Evolutionary conservation across 2,113 vertebrate species (phyloP), one percentile per base, ranked within the genome.

Genomic region (Silurus glanis): DNA sequence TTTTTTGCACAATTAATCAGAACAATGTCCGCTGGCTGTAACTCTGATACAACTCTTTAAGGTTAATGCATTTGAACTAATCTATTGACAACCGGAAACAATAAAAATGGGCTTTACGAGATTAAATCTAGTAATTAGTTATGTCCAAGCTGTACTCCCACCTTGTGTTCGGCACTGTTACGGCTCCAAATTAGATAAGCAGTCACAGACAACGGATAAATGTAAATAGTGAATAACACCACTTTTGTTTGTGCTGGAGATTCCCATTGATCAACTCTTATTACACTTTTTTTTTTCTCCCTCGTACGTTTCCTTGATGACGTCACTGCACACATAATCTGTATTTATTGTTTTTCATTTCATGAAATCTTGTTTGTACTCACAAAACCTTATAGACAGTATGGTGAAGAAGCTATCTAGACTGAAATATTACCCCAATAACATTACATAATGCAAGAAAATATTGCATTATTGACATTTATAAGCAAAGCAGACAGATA

Each of bases 1-100:
- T 13, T 78, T 74, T 85, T 25, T 80, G 82, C 87, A 88, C 90
- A 90, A 88, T 86, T 64, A 91, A 90, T 91, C 83, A 87, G 85
- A 89, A 86, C 82, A 74, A 61, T 89, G 84, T 67, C 56, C 79
- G 87, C 84, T 53, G 83, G 80, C 47, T 64, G 25, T 47, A 56
- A 49, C 47, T n/a, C 69, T 75, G 58, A 78, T 45, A 89, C 81
- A 58, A 80, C 67, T 86, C 25, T 66, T 12, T 83, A 62, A 64
- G 82, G 82, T 80, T 69, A n/a, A 83, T 86, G 59, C 61, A 80
- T 69, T 80, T 74, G 16, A 81, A 74, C 67, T 58, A 14, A 13
- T 66, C 25, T 75, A 76, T 49, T 58, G 78, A 74, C 49, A 86
- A 81, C 28, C 23, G 21, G 64, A 47, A 80, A 83, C 85, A 86